A percentile compares a stretch with the other conserved stretches of the same genome.
Evolutionary conservation across 2,113 vertebrate genomes (phyloP).

Genomic region (Ovis aries): DNA sequence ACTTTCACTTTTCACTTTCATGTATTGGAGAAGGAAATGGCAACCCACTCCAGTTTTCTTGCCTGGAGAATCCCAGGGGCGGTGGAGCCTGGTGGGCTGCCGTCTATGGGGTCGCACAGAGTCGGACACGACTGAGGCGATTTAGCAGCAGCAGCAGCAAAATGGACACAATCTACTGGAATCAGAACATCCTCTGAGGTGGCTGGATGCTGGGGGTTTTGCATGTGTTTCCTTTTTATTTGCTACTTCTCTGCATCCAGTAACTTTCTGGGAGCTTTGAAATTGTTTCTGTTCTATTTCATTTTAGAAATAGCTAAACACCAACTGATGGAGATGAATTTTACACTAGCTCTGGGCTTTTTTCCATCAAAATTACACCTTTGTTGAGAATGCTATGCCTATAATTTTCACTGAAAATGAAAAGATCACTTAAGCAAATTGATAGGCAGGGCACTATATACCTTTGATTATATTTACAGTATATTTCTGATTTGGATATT

Average conservation of each 20-base stretch:
- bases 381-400: constrained; percentile 36
- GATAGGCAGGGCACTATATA: not conserved
- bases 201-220: not conserved
- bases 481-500: not conserved
- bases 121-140: no score
- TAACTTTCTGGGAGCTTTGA: constrained; percentile 6
- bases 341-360: constrained; percentile 45
- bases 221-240: constrained; percentile 9
- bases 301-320: constrained; percentile 52
- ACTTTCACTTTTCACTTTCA: no score
- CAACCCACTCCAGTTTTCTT: no score
- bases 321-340: not conserved
- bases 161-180: not conserved
- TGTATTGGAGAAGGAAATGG: no score
- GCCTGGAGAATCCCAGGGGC: no score
- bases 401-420: constrained; percentile 34
- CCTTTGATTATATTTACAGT: constrained; percentile 19
- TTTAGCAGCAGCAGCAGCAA: no score
- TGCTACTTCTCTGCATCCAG: not conserved
- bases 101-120: no score
- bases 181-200: not conserved
- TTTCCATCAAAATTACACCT: constrained; percentile 45
- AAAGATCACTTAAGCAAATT: constrained; percentile 19
- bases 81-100: no score
- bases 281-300: constrained; percentile 46